Evolutionary conservation across 2,797 vertebrate species (phyloP), one percentile per base, ranked within the genome.

Genomic region (Graptemys geographica): DNA sequence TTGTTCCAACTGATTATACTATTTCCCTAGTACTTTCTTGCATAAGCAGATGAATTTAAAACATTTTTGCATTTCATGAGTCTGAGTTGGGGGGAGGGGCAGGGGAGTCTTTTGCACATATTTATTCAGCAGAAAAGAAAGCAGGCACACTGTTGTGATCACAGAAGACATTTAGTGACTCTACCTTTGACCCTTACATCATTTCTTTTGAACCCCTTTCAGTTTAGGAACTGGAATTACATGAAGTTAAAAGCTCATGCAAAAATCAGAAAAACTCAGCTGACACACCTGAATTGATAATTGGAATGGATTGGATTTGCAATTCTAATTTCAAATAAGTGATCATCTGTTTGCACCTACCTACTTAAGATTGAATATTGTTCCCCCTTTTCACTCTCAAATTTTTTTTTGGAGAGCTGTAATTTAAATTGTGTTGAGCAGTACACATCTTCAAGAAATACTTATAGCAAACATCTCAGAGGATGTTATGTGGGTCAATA

Each of bases 241-340:
- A 86, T 0, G 0, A 88, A 93, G 15, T 82, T 96, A 80, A 56
- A 41, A 89, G 13, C 47, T 90, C 93, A 92, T 6, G 0, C 84
- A 90, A 49, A 87, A 92, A 95, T 52, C 37, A 44, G 88, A 21
- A 3, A 74, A 89, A 69, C 62, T n/a, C n/a, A 23, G 53, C 5
- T 31, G 27, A 37, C 49, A 91, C 96, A 72, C 49, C 74, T 55
- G 37, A 51, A 52, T 2, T 65, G 80, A 51, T 69, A 90, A 91
- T 59, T 78, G 65, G 90, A 95, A 93, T 72, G 1, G 13, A 87
- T 79, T 92, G n/a, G 37, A 88, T 90, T 84, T 72, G 11, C 92
- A 96, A 52, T 91, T 93, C 86, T 90, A 79, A 62, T 92, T 89
- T 23, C 65, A 51, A 41, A 28, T 49, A 44, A 94, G 91, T 86